Evolutionary conservation across 1,140 invertebrate species (phyloP).

Genomic region (Arion vulgaris): DNA sequence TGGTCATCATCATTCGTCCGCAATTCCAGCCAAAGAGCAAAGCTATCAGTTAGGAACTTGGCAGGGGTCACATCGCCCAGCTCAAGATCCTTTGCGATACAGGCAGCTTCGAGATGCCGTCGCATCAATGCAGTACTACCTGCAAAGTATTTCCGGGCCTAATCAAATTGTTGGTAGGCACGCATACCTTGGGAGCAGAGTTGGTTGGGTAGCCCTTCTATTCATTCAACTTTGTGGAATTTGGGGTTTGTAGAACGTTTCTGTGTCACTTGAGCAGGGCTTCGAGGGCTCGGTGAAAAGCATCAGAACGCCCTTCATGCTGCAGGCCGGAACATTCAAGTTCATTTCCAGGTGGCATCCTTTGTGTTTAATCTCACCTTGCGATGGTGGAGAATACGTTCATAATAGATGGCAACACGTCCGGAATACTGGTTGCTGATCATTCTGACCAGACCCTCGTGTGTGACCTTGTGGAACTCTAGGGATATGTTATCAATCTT

Average conservation of each 20-base stretch:
- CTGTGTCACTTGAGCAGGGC: not conserved
- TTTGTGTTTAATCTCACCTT: not conserved
- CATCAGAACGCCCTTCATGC: not conserved
- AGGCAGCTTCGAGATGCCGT: no score
- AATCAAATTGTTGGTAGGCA: no score
- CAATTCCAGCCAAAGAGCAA: not conserved
- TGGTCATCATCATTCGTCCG: not conserved
- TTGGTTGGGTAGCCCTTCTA: no score
- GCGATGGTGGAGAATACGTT: not conserved
- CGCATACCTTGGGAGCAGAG: no score
- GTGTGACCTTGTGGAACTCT: not conserved
- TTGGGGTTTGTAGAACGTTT: not conserved
- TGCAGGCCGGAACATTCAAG: not conserved
- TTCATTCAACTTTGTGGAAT: not conserved
- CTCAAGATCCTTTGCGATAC: no score
- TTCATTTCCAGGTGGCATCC: not conserved
- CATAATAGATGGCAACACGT: not conserved
- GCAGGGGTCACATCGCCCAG: no score
- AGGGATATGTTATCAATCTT: not conserved
- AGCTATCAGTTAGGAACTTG: not conserved
- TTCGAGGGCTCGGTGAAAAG: not conserved
- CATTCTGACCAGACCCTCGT: not conserved
- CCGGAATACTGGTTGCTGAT: not conserved
- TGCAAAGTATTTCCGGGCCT: no score
- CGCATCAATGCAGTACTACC: no score